These are phyloP conservation scores for Dipodomys stephensi DNA, from an alignment of 2,113 vertebrate genomes.

Conservation along the genomic window DNA sequence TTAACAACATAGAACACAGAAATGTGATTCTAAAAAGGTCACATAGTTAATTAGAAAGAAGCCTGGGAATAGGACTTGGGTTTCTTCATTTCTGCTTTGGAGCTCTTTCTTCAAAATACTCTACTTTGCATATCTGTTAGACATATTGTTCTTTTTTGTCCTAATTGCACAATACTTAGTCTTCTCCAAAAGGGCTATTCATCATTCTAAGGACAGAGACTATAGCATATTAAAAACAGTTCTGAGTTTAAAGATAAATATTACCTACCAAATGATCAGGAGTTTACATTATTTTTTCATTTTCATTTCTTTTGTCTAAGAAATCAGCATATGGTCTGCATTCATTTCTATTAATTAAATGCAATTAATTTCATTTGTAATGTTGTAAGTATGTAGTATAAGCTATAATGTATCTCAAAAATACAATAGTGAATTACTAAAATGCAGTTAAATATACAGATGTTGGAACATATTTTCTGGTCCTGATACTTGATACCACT, in stretches of 20 bases:
- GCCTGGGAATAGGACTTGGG: slow-evolving; percentile 38
- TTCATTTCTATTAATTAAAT: slow-evolving; percentile 50
- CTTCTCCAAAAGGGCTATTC: slow-evolving; percentile 1
- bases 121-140: background rate
- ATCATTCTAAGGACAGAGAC: background rate
- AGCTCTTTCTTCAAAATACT: background rate
- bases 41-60: slow-evolving; percentile 54
- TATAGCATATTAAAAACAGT: background rate
- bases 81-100: slow-evolving; percentile 50
- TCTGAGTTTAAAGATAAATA: slow-evolving; percentile 26
- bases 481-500: background rate
- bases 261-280: background rate
- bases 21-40: slow-evolving; percentile 62
- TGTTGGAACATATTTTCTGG: background rate
- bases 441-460: background rate
- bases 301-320: background rate
- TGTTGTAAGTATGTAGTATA: background rate
- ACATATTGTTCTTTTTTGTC: background rate
- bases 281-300: background rate
- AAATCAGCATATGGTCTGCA: background rate
- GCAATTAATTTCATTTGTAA: background rate
- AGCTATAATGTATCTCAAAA: background rate
- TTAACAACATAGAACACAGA: slow-evolving; percentile 25
- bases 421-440: background rate
- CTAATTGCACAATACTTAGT: background rate